Percentiles rank a stretch among this genome's conserved stretches.
Evolutionary conservation across 1,140 invertebrate genomes (phyloP).

Genomic region (Colletes gigas): DNA sequence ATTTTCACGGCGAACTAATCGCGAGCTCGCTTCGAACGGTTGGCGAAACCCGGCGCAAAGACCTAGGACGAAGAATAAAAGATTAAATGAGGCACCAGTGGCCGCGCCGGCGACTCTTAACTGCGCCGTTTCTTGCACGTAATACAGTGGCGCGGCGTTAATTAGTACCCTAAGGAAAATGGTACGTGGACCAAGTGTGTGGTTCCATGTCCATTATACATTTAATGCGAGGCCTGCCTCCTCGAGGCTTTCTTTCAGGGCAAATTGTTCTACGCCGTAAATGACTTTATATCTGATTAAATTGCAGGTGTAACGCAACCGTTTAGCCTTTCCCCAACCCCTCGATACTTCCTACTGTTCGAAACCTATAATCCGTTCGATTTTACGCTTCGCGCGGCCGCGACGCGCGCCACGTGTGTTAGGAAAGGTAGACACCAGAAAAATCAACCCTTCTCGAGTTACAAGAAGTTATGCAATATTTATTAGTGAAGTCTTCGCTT

Average conservation of each 20-base stretch:
- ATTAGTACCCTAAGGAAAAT: slow-evolving; percentile 59
- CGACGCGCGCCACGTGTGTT: too few relatives aligned
- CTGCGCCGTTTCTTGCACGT: slow-evolving; percentile 43
- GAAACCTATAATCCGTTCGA: slow-evolving; percentile 1
- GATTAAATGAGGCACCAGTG: slow-evolving; percentile 10
- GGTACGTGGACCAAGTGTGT: slow-evolving; percentile 6
- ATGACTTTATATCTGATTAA: slow-evolving; percentile 58
- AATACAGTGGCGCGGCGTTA: slow-evolving; percentile 57
- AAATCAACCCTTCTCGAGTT: too few relatives aligned
- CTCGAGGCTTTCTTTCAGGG: slow-evolving; percentile 5
- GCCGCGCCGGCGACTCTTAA: neutral
- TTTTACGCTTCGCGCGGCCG: slow-evolving; percentile 1
- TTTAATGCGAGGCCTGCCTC: slow-evolving; percentile 48
- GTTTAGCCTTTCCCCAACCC: neutral
- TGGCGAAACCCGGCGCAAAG: neutral
- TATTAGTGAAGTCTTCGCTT: too few relatives aligned
- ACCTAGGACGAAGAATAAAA: slow-evolving; percentile 6
- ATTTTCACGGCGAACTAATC: slow-evolving; percentile 5
- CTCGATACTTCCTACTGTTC: neutral
- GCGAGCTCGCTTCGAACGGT: slow-evolving; percentile 27
- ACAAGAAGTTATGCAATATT: too few relatives aligned
- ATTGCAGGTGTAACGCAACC: slow-evolving; percentile 34
- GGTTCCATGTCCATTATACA: slow-evolving; percentile 56
- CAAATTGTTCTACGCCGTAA: slow-evolving; percentile 49
- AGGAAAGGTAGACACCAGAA: too few relatives aligned